Evolutionary conservation across 2,113 vertebrate species (phyloP).

Genomic region (Cephalopholis sonnerati): DNA sequence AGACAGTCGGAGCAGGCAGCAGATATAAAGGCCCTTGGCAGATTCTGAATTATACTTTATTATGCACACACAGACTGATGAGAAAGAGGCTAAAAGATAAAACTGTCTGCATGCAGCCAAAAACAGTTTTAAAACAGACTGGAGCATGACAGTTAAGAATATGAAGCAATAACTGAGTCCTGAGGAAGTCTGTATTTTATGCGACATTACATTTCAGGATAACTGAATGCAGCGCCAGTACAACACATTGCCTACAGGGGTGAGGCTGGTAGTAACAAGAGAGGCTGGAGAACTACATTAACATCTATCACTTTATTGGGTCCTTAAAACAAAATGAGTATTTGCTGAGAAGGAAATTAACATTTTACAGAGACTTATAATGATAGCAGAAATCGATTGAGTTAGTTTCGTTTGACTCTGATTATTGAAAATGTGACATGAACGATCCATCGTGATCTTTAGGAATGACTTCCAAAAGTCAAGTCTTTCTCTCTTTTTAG

Average conservation of each 20-base stretch:
- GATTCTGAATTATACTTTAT: conserved; percentile 41
- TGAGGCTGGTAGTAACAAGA: conserved; percentile 24
- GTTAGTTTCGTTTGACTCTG: background rate
- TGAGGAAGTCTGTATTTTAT: conserved; percentile 36
- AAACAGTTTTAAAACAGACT: conserved; percentile 31
- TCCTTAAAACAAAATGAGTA: background rate
- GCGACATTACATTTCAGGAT: conserved; percentile 29
- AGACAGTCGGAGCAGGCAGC: conserved; percentile 37
- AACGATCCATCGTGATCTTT: background rate
- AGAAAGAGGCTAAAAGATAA: conserved; percentile 12
- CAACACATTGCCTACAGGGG: conserved; percentile 20
- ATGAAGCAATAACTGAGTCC: conserved; percentile 27
- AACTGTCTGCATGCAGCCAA: background rate
- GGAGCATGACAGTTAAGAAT: conserved; percentile 17
- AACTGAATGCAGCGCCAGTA: background rate
- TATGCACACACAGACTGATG: conserved; percentile 15
- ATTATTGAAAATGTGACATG: conserved; percentile 17
- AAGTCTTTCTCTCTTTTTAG: too few species aligned
- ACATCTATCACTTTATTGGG: conserved; percentile 17
- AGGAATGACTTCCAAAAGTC: background rate
- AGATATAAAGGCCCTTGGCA: conserved; percentile 36
- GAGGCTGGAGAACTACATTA: conserved; percentile 23
- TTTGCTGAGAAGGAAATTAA: background rate
- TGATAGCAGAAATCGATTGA: background rate
- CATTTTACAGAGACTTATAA: background rate